phyloP scores from a whole-genome alignment of 2,113 vertebrate species.

The Nymphicus hollandicus region DNA sequence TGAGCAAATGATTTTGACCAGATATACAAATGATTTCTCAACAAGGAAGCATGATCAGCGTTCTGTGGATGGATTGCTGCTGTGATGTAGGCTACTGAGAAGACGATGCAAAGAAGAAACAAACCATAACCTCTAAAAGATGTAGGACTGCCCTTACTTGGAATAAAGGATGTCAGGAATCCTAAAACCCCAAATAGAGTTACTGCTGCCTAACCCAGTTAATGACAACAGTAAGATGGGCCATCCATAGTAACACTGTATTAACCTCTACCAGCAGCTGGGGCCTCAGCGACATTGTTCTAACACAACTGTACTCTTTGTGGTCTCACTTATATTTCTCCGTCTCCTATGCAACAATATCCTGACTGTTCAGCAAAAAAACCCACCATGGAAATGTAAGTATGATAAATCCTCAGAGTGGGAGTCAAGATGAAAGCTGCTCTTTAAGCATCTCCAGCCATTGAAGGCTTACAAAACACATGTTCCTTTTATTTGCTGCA shows the following conservation, averaged over 20 bases:
- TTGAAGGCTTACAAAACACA: slow-evolving; percentile 24
- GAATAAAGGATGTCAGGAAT: not conserved
- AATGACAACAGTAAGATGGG: not conserved
- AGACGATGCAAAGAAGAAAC: not conserved
- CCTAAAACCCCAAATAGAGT: not conserved
- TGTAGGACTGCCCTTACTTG: not conserved
- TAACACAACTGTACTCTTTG: slow-evolving; percentile 14
- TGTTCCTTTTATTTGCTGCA: slow-evolving; percentile 57
- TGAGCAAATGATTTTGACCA: not conserved
- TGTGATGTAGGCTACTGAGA: not conserved
- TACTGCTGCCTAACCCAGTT: not conserved
- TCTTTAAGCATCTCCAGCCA: slow-evolving; percentile 58
- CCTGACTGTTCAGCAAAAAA: slow-evolving; percentile 47
- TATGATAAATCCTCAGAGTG: slow-evolving; percentile 22
- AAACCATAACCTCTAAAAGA: not conserved
- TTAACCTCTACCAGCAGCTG: not conserved
- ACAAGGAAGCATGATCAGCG: not conserved
- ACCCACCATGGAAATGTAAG: not conserved
- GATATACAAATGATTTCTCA: not conserved
- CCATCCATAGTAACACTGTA: not conserved
- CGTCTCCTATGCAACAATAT: slow-evolving; percentile 42
- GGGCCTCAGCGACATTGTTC: not conserved
- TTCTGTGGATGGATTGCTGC: not conserved
- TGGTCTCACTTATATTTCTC: slow-evolving; percentile 8
- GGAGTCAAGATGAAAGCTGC: slow-evolving; percentile 52